A percentile compares a stretch with the other conserved stretches of the same genome.
Conservation (phyloP, 2,113 vertebrate species). For the Ammodytes marinus region DNA sequence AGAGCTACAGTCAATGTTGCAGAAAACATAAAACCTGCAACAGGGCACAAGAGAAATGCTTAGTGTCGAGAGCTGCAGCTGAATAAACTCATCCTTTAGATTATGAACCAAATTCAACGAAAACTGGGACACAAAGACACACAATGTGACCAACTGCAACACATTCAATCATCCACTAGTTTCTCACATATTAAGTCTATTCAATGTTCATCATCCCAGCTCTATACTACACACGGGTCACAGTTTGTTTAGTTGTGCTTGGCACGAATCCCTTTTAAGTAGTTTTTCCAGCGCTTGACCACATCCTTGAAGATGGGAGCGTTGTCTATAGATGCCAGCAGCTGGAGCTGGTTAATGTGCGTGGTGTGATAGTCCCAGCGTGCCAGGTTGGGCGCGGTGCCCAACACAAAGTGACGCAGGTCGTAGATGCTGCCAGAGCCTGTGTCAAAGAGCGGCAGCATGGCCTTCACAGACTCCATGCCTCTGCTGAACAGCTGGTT, state of each 20-base stretch:
- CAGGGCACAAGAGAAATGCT: constrained; percentile 44
- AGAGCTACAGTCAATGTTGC: constrained; percentile 72
- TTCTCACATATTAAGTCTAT: not conserved
- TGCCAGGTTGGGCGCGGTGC: constrained; percentile 95
- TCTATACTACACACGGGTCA: not conserved
- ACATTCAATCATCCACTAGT: constrained; percentile 19
- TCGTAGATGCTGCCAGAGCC: constrained; percentile 98
- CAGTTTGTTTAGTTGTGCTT: constrained; percentile 93
- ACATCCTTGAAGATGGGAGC: constrained; percentile 94
- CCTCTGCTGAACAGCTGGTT: constrained; percentile 90
- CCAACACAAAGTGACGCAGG: constrained; percentile 96
- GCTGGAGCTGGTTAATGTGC: constrained; percentile 99
- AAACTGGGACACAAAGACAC: constrained; percentile 1
- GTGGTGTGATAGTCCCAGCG: constrained; percentile 99
- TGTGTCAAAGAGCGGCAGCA: constrained; percentile 97
- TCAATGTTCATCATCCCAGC: constrained; percentile 14
- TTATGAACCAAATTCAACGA: constrained; percentile 29
- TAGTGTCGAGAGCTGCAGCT: constrained; percentile 55
- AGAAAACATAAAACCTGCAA: constrained; percentile 68
- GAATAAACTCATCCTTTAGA: constrained; percentile 48
- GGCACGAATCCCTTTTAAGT: constrained; percentile 93
- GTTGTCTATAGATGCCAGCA: constrained; percentile 91
- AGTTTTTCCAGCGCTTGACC: constrained; percentile 95
- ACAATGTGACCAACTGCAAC: constrained; percentile 13
- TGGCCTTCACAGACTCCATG: constrained; percentile 95